phyloP scores from a whole-genome alignment of 2,888 invertebrate species.

The Hermaeophaga mercurialis region DNA sequence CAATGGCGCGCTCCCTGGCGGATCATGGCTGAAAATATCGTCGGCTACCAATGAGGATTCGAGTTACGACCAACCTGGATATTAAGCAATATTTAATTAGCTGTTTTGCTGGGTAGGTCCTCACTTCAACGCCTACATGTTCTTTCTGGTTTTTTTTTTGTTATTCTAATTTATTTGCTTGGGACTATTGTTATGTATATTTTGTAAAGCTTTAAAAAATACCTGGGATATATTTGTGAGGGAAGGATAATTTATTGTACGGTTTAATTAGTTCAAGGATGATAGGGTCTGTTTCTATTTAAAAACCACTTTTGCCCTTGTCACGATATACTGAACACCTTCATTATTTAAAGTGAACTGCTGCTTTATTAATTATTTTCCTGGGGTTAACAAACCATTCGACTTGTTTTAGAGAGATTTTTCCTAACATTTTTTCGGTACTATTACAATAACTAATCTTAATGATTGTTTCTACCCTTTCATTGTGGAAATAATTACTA shows the following conservation, averaged over 20 bases:
- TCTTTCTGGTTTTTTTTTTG: slow-evolving; percentile 26
- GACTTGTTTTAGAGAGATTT: no score
- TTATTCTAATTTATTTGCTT: slow-evolving; percentile 33
- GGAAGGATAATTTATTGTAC: slow-evolving; percentile 10
- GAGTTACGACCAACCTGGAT: slow-evolving; percentile 30
- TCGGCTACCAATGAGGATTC: slow-evolving; percentile 40
- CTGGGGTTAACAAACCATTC: no score
- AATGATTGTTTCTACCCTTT: no score
- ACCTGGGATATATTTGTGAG: slow-evolving; percentile 7
- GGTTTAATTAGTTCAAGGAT: slow-evolving; percentile 6
- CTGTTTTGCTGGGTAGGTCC: slow-evolving; percentile 30
- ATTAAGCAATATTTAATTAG: slow-evolving; percentile 44
- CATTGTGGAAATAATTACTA: no score
- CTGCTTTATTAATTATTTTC: no score
- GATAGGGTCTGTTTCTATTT: not conserved
- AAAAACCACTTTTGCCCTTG: no score
- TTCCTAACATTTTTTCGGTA: no score
- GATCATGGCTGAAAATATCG: slow-evolving; percentile 49
- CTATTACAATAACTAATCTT: no score
- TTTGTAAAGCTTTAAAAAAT: slow-evolving; percentile 27
- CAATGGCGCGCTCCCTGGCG: slow-evolving; percentile 40
- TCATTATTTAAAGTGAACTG: no score
- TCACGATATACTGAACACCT: no score
- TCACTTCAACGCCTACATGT: slow-evolving; percentile 30
- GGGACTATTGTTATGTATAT: slow-evolving; percentile 32